Evolutionary conservation across 2,113 vertebrate genomes (phyloP), one percentile per base, ranked within the genome.

Genomic region (Struthidea cinerea): DNA sequence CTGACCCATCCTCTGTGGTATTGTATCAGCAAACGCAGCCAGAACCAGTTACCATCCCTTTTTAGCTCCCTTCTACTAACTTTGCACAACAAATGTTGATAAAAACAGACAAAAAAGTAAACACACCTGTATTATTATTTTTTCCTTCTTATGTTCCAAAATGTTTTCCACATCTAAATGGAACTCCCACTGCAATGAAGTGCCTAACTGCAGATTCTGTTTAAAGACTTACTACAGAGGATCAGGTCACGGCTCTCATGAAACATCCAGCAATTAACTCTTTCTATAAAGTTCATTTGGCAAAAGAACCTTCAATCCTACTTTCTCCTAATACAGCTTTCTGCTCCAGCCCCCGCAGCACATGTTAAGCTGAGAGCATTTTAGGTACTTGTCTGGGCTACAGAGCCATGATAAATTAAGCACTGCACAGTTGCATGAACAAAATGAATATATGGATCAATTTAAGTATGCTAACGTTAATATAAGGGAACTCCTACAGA

Each of bases 201-300:
- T 10, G 19, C 11, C 42, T 52, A 59, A 44, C 19, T 50, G 33
- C 27, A 78, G 46, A 89, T 74, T 89, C 47, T 80, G 42, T 84
- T 77, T 78, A 63, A 59, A 86, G 88, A 41, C 35, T 63, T 49
- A 61, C 16, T 57, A 42, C 13, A 47, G 55, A 88, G 19, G 56
- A 42, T 80, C 64, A 84, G 39, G 47, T 52, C 63, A 77, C 0
- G 1, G 65, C 46, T 73, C 9, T 67, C 32, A 24, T 35, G 35
- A 41, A 89, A 60, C 46, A 94, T n/a, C n/a, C 90, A 69, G 73
- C 49, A 87, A 91, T 50, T 84, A 92, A 84, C 42, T 92, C 89
- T 88, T 93, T 32, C 46, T 55, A 55, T 26, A 39, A 87, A 64
- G 76, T 75, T 81, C 10, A 92, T 81, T 33, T 87, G 73, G 32